Percentiles rank a stretch among this genome's conserved stretches.
These are phyloP conservation scores for Parotocinclus haroldoi DNA, from an alignment of 2,797 vertebrate species.

Conservation along the genomic window DNA sequence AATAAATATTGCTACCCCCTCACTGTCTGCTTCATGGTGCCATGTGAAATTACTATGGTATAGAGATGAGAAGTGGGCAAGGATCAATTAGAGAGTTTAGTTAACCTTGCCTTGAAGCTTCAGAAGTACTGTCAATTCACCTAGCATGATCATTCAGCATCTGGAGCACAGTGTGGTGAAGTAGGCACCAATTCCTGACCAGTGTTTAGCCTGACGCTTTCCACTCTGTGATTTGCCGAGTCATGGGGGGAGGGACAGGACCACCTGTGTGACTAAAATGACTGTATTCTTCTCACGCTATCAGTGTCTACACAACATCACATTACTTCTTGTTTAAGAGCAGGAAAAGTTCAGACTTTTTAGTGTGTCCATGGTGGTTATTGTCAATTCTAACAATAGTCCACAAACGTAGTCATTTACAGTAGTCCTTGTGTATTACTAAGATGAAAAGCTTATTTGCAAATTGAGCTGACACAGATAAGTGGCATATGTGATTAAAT, in stretches of 20 bases:
- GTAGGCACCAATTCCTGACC: constrained; percentile 51
- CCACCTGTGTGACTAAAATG: constrained; percentile 48
- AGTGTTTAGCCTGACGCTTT: constrained; percentile 53
- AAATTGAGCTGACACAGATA: constrained; percentile 25
- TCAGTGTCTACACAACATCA: constrained; percentile 31
- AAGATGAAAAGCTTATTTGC: constrained; percentile 5
- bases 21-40: constrained; percentile 45
- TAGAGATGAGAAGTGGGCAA: constrained; percentile 52
- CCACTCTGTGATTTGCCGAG: constrained; percentile 54
- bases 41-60: constrained; percentile 50
- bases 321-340: constrained; percentile 31
- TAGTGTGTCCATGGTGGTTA: constrained; percentile 1
- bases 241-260: constrained; percentile 45
- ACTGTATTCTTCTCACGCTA: constrained; percentile 29
- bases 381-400: background rate
- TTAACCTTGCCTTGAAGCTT: constrained; percentile 40
- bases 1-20: constrained; percentile 44
- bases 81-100: constrained; percentile 54
- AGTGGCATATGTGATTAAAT: constrained; percentile 33
- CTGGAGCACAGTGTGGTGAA: constrained; percentile 42
- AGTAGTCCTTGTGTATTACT: background rate
- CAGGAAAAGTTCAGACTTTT: constrained; percentile 21
- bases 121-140: constrained; percentile 43
- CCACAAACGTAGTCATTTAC: background rate
- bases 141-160: constrained; percentile 37